Base-by-base conservation (phyloP, 2,113 vertebrate species). In the Panthera uncia region DNA sequence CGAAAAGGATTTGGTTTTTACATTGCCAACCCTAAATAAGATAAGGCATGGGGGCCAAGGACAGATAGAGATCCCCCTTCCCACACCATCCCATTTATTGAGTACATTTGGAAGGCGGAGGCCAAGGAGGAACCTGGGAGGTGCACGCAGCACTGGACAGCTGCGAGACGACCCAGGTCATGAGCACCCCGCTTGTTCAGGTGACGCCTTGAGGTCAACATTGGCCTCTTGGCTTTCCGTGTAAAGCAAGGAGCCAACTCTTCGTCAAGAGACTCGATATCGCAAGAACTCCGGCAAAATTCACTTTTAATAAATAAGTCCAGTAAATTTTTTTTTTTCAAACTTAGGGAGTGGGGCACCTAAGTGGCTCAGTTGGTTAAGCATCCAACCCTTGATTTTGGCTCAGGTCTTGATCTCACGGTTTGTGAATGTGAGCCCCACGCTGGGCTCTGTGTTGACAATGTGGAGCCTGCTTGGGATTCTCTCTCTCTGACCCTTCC, bases 111-210 rank as follows among this genome's bases (percentile, higher is more conserved):
- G 21, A 71, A 65, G 11, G 16, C 5, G 6, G 45, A 38, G 16
- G 27, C 41, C 2, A 5, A 80, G 21, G 6, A 45, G 10, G 15
- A 14, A 14, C 0, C 36, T 55, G 41, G n/a, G 29, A 50, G 3
- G 18, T 12, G 25, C 3, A 4, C 18, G 16, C 9, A 2, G 1
- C 14, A 11, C 1, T 1, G 11, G 21, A 21, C 4, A n/a, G 5
- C 11, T 4, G 63, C 19, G 23, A 36, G 38, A 0, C 3, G 0
- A 12, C 5, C 4, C 19, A 5, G 33, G 27, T 23, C 5, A 8
- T 1, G 33, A 78, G 7, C 25, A 31, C 36, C 11, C 68, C 3
- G 3, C 7, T 29, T 10, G 15, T 19, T 78, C 78, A 36, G 50
- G 12, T 2, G 11, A 50, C 13, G 27, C 36, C 33, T n/a, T 5